Percentiles rank a stretch among this genome's conserved stretches.
phyloP scores from a whole-genome alignment of 1,140 invertebrate species.

The Brachionus plicatilis region DNA sequence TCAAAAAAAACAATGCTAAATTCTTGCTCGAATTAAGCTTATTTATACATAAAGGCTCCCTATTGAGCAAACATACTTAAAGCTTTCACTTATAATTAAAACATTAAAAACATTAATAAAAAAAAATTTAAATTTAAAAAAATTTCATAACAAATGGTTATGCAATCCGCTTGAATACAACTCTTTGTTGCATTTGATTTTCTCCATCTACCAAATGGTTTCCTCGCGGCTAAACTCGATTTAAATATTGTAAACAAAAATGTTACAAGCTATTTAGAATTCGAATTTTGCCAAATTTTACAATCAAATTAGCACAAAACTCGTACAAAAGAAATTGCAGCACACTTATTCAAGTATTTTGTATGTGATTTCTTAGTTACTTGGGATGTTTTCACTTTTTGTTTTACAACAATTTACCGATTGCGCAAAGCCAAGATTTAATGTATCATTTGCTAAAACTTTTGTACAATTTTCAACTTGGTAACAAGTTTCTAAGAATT shows the following conservation, averaged over 20 bases:
- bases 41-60: not conserved
- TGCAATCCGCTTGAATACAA: not conserved
- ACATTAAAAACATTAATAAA: not conserved
- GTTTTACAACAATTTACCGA: not conserved
- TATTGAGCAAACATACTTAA: not conserved
- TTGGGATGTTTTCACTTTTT: not conserved
- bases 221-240: not conserved
- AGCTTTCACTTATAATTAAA: not conserved
- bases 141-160: not conserved
- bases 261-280: slow-evolving; percentile 15
- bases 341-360: not conserved
- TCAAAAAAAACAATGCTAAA: not conserved
- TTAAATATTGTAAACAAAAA: slow-evolving; percentile 23
- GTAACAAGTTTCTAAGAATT: not conserved
- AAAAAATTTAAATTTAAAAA: not conserved
- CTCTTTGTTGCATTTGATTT: not conserved
- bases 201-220: not conserved
- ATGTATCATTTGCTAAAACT: not conserved
- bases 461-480: not conserved
- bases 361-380: not conserved
- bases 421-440: not conserved
- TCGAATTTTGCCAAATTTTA: not conserved
- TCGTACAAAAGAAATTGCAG: not conserved
- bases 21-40: not conserved
- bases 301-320: not conserved